Base-by-base conservation (phyloP, 1,140 invertebrate species). In the Dermatophagoides farinae region DNA sequence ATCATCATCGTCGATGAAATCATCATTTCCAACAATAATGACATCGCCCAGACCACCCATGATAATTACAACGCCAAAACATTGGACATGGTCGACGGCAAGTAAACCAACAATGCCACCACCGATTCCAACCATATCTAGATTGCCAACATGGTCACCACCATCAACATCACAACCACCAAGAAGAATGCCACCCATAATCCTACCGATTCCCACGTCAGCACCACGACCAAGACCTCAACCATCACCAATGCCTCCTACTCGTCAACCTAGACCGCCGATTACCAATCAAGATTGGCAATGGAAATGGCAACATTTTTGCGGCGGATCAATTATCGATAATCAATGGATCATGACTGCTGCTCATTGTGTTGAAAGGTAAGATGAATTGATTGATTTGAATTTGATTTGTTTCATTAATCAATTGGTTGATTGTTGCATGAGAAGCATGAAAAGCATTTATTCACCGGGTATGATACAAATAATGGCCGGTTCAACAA, bases 361-460 rank as follows among this genome's bases (percentile, higher is more conserved):
- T 0, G 88, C 87, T 8, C 88, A 93, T 72, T 93, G 89, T 70
- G 81, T 92, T 62, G 80, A 86, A 69, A 90, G 90, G 87, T 90
- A 50, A n/a, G n/a, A n/a, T 12, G 1, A 50, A 50, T 20, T 20
- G 2, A 31, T 31, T 31, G 31, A 31, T 31, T 31, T 31, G 75
- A 77, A 76, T 59, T 23, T 12, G 49, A 20, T 12, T 51, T 20
- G 12, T 23, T 14, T 51, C 22, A 22, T 8, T 8, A 20, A 51
- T 51, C 12, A 1, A 51, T 51, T 51, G 4, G 23, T 22, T 23
- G n/a, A 51, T 46, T 6, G 2, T 18, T 40, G 37, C 38, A 16
- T 6, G 20, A 23, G 1, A 31, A 54, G 54, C 14, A 43, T 60
- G 46, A 60, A 60, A 52, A 18, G 50, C 22, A 6, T 44, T 4